Percentiles rank a stretch among this genome's conserved stretches.
Evolutionary conservation across 1,140 invertebrate genomes (phyloP).

Genomic region (Sminthurinus signatus): DNA sequence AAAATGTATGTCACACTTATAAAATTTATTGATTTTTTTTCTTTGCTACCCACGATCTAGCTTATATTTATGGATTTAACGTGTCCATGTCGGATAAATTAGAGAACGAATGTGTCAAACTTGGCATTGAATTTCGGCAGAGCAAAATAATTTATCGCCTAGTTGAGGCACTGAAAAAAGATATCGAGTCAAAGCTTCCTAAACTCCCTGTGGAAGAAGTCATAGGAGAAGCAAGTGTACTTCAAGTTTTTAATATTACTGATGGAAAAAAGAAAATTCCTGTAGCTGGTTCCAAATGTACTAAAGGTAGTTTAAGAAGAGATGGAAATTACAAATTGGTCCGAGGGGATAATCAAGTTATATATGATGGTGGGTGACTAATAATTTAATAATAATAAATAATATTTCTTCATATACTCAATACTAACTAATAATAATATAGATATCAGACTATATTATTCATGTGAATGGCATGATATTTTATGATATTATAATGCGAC

Average conservation of each 20-base stretch:
- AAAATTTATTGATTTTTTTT: too few relatives aligned
- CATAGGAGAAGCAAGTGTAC: conserved; percentile 74
- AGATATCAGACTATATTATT: too few relatives aligned
- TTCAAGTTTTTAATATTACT: conserved; percentile 75
- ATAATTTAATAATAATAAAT: background rate
- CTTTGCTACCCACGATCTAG: too few relatives aligned
- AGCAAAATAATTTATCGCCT: conserved; percentile 88
- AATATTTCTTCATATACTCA: background rate
- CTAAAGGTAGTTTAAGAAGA: conserved; percentile 68
- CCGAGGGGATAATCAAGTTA: conserved; percentile 56
- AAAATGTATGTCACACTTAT: too few relatives aligned
- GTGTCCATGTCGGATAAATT: conserved; percentile 54
- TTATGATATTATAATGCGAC: too few relatives aligned
- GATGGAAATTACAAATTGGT: conserved; percentile 61
- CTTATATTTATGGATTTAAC: conserved; percentile 82
- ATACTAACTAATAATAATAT: background rate
- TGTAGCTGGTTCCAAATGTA: conserved; percentile 81
- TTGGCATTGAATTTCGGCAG: conserved; percentile 56
- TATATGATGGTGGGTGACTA: conserved; percentile 65
- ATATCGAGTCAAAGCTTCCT: conserved; percentile 69
- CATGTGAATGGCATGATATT: too few relatives aligned
- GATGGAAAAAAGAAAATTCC: conserved; percentile 73
- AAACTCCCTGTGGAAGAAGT: conserved; percentile 63
- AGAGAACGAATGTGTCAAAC: conserved; percentile 49
- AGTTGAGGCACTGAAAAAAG: conserved; percentile 76